Base-by-base conservation (phyloP, 2,888 invertebrate species). In the Junonia oenone region DNA sequence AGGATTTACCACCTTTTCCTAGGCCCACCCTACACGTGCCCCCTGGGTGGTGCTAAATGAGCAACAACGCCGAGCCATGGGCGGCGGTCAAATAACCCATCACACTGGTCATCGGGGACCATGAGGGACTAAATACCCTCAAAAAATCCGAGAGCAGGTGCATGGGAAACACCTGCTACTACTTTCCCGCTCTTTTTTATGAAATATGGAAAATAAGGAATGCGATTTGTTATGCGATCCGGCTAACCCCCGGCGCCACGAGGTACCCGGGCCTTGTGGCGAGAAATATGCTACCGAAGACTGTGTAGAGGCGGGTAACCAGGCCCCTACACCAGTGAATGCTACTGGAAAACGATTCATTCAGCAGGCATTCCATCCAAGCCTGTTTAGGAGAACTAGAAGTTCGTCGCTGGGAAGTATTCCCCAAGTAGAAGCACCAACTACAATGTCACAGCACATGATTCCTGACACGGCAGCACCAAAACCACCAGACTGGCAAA, bases 191-290 rank as follows among this genome's bases (percentile, higher is more conserved):
- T 33, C 46, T 46, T 50, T 55, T 27, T 29, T 8, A 15, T 51
- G 51, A 37, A 37, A 52, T 49, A 58, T 54, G 53, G 52, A 40
- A 27, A 29, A 54, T 13, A 47, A 55, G 1, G 51, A 56, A 19
- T 46, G n/a, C 8, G 45, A 35, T 53, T 45, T 61, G 61, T 62
- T 57, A 48, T 62, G 62, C 60, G 57, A 61, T 49, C 63, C 60
- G 63, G 63, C 65, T 60, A 57, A 61, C 60, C 40, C 62, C 63
- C 63, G 62, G 64, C 64, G 64, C 62, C 45, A 46, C 22, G 55
- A 22, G 48, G 58, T 63, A 54, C 38, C 63, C 62, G 61, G 66
- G 62, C 61, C 45, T 15, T 38, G 26, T 40, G 45, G 61, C 62
- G 63, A 48, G 62, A 63, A 64, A 62, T 62, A 1, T 55, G 58